Base-by-base conservation (phyloP, 2,888 invertebrate species). In the Napeogenes inachia region DNA sequence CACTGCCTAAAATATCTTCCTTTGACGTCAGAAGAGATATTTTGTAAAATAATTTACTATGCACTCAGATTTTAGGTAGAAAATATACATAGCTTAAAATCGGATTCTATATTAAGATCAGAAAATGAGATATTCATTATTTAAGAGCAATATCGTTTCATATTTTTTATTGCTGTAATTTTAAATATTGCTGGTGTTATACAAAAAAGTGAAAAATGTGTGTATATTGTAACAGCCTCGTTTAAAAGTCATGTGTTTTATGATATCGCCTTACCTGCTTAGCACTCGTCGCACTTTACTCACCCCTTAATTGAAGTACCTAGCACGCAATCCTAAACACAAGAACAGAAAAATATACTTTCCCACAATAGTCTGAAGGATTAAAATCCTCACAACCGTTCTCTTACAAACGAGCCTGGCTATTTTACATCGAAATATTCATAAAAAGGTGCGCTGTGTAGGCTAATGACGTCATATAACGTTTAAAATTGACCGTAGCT, bases 291-390 rank as follows among this genome's bases (percentile, higher is more conserved):
- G 84, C 81, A 83, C 84, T 85, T 84, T 82, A 77, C 83, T 79
- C 79, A 79, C 82, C 80, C 81, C 84, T 84, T 88, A 87, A 88
- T 87, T 87, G 87, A 82, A 85, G 85, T 80, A 83, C 82, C 75
- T 79, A 75, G 77, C 86, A 86, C 85, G 85, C 85, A 76, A 84
- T 76, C 75, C 68, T 73, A 70, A 70, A 75, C 68, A 75, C 71
- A 75, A 63, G 73, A 81, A 84, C 79, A 81, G 79, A 77, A 86
- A 85, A 79, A 75, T 78, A 75, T 68, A 83, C 85, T 74, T 71
- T 84, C 69, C 42, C 62, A 56, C 72, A 58, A 62, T 62, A 62
- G 74, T 65, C 54, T 70, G 75, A 83, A 73, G 73, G 76, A 73
- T 72, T 74, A 80, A 74, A 80, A 77, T 82, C 67, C 75, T 65